Conservation (phyloP, 1,140 invertebrate species). For the Oncopodura yosiiana region DNA sequence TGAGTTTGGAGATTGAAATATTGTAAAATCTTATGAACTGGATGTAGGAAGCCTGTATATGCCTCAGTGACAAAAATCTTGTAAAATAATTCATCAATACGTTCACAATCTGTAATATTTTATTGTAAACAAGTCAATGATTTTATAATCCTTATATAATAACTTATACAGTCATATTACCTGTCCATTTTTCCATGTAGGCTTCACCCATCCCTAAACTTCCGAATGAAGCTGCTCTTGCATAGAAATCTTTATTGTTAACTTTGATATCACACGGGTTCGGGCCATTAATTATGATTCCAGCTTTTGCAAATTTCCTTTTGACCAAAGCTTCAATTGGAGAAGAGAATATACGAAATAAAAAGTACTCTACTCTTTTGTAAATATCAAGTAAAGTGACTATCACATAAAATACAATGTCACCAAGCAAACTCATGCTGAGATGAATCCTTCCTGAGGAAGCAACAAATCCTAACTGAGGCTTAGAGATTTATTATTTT, state of each 20-base stretch:
- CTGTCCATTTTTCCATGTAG: slow-evolving; percentile 10
- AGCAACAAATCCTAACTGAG: too few species aligned
- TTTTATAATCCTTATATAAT: too few species aligned
- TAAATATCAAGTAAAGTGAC: too few species aligned
- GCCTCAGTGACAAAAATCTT: slow-evolving; percentile 17
- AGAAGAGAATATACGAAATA: too few species aligned
- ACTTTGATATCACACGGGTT: slow-evolving; percentile 3
- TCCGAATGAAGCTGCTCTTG: not conserved
- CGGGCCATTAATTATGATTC: slow-evolving; percentile 17
- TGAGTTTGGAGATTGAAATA: slow-evolving; percentile 30
- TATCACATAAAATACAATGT: too few species aligned
- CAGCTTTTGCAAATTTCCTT: slow-evolving; percentile 4
- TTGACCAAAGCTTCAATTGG: not conserved
- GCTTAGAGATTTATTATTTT: too few species aligned
- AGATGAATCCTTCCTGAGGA: too few species aligned
- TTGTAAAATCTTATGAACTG: slow-evolving; percentile 16
- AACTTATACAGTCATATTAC: too few species aligned
- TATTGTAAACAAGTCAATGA: too few species aligned
- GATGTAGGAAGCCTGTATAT: slow-evolving; percentile 10
- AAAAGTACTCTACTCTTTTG: too few species aligned
- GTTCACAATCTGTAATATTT: slow-evolving; percentile 11
- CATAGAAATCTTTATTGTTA: not conserved
- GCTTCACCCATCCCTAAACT: slow-evolving; percentile 10
- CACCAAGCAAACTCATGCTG: too few species aligned
- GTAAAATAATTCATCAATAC: slow-evolving; percentile 24